Evolutionary conservation across 30 jellyfish, hydroid and myxozoan species (phyloP).

Genomic region (Catostylus mosaicus): DNA sequence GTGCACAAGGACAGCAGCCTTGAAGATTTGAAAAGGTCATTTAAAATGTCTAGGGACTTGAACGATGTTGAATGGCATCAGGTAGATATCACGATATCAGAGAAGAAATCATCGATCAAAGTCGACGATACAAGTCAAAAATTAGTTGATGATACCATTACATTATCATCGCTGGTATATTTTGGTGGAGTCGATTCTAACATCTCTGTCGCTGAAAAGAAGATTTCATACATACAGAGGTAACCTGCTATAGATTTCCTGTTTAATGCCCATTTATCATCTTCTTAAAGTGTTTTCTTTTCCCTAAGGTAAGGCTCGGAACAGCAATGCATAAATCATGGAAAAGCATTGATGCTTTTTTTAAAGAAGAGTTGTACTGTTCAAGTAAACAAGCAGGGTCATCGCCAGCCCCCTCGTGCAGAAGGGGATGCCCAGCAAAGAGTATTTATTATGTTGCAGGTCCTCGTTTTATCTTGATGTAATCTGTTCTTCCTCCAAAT

Average conservation of each 20-base stretch:
- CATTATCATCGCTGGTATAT: slow-evolving; percentile 28
- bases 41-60: slow-evolving; percentile 31
- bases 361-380: no score
- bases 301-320: no score
- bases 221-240: slow-evolving; percentile 17
- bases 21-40: slow-evolving; percentile 30
- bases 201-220: slow-evolving; percentile 5
- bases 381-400: no score
- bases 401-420: no score
- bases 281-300: no score
- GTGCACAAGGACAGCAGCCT: slow-evolving; percentile 36
- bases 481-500: no score
- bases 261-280: no score
- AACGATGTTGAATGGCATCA: slow-evolving; percentile 80
- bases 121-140: slow-evolving; percentile 34
- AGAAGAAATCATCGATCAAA: not conserved
- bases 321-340: no score
- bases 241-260: not conserved
- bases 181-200: slow-evolving; percentile 51
- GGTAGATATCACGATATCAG: slow-evolving; percentile 39
- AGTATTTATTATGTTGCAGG: no score
- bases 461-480: no score
- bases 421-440: no score
- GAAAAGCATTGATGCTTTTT: no score
- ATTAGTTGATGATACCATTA: slow-evolving; percentile 12